These are phyloP conservation scores for Clarias magur DNA, from an alignment of 2,113 vertebrate species.

Conservation along the genomic window DNA sequence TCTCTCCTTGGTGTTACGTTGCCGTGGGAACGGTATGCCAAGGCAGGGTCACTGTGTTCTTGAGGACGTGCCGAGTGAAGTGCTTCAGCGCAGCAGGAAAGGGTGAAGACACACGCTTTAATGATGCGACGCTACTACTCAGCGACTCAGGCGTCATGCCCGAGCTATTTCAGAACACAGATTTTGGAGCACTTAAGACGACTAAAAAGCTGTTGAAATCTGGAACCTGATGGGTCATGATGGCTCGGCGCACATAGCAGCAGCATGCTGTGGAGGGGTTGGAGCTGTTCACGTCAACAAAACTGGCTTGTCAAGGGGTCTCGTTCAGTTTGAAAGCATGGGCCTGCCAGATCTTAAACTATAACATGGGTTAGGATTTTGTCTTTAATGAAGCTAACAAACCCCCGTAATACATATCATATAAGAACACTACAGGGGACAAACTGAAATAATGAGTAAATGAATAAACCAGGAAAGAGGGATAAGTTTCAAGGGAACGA, in stretches of 20 bases:
- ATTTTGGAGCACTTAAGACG: background rate
- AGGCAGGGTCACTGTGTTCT: conserved; percentile 7
- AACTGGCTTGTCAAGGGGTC: background rate
- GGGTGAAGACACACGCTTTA: conserved; percentile 15
- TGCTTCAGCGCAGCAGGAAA: conserved; percentile 1
- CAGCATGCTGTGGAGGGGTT: background rate
- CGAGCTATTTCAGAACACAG: background rate
- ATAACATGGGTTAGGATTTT: conserved; percentile 12
- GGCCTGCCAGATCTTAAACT: background rate
- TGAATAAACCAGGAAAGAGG: background rate
- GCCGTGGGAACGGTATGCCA: conserved; percentile 44
- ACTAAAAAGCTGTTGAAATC: background rate
- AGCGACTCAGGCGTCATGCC: background rate
- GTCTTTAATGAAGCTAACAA: conserved; percentile 18
- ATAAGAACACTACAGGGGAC: too few relatives aligned
- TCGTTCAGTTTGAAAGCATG: conserved; percentile 8
- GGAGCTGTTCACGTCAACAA: background rate
- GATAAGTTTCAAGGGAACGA: background rate
- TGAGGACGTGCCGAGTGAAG: conserved; percentile 31
- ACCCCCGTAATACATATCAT: too few relatives aligned
- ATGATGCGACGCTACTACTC: background rate
- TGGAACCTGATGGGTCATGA: background rate
- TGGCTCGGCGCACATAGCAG: background rate
- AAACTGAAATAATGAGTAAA: background rate
- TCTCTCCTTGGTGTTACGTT: conserved; percentile 47